Percentiles rank a stretch among this genome's conserved stretches.
phyloP scores from a whole-genome alignment of 1,140 invertebrate genomes.

The Hycleus phaleratus region DNA sequence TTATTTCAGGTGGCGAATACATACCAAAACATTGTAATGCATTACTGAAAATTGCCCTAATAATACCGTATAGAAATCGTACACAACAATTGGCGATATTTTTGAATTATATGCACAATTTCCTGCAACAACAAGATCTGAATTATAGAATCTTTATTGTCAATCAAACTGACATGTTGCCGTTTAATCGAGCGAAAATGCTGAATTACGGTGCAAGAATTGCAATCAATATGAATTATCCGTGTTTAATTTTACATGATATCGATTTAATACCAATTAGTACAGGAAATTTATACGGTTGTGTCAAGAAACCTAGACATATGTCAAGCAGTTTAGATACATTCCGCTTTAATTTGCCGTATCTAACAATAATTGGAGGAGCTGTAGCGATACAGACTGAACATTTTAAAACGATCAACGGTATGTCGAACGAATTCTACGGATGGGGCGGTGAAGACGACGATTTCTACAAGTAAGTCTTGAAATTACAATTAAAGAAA shows the following conservation, averaged over 20 bases:
- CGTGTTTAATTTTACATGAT: constrained; percentile 92
- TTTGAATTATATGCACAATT: constrained; percentile 82
- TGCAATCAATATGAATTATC: constrained; percentile 62
- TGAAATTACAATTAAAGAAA: not conserved
- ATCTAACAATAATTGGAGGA: constrained; percentile 65
- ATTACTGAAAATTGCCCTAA: constrained; percentile 71
- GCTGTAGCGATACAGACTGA: constrained; percentile 62
- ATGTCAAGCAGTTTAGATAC: constrained; percentile 89
- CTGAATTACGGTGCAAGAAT: constrained; percentile 87
- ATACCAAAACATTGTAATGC: constrained; percentile 64
- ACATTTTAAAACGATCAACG: constrained; percentile 75
- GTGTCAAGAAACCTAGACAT: constrained; percentile 77
- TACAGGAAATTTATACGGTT: constrained; percentile 84
- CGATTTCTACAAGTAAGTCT: constrained; percentile 61
- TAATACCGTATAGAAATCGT: constrained; percentile 84
- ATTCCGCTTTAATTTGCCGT: constrained; percentile 72
- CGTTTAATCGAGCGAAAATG: constrained; percentile 90
- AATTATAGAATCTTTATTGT: constrained; percentile 79
- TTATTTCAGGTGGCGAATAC: constrained; percentile 61
- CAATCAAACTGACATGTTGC: constrained; percentile 69
- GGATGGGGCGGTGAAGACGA: constrained; percentile 89
- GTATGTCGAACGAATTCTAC: constrained; percentile 86
- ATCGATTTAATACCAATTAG: constrained; percentile 89
- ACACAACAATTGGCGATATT: constrained; percentile 71
- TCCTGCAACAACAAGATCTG: constrained; percentile 78